phyloP scores from a whole-genome alignment of 2,797 vertebrate genomes.

The Coilia nasus region DNA sequence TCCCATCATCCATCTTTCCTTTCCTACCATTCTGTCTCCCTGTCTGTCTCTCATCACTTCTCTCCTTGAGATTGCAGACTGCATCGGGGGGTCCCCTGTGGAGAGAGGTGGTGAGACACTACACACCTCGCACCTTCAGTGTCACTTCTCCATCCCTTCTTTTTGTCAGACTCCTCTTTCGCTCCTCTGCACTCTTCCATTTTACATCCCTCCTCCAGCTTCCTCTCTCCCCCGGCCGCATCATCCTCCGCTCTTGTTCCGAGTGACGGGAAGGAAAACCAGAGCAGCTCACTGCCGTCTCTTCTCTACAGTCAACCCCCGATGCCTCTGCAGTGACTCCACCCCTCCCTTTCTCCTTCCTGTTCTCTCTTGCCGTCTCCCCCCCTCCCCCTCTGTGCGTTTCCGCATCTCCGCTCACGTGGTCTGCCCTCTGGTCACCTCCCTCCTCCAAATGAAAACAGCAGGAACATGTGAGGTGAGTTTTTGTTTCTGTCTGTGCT shows the following conservation, averaged over 20 bases:
- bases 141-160: constrained; percentile 56
- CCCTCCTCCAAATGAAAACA: constrained; percentile 48
- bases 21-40: constrained; percentile 17
- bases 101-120: constrained; percentile 54
- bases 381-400: constrained; percentile 27
- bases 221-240: constrained; percentile 37
- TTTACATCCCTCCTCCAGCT: constrained; percentile 39
- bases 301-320: constrained; percentile 48
- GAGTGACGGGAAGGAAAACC: constrained; percentile 27
- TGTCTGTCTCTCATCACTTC: constrained; percentile 15
- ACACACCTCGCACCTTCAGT: constrained; percentile 69
- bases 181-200: constrained; percentile 42
- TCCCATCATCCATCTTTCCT: neutral
- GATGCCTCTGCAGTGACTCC: constrained; percentile 60
- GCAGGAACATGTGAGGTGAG: constrained; percentile 30
- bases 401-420: constrained; percentile 57
- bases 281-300: constrained; percentile 28
- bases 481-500: neutral
- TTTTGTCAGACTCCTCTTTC: constrained; percentile 47
- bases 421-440: constrained; percentile 39
- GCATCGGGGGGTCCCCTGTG: constrained; percentile 44
- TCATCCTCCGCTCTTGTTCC: constrained; percentile 26
- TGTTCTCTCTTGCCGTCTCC: neutral
- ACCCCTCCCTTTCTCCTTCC: constrained; percentile 29
- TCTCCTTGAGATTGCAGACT: constrained; percentile 46